Percentiles rank a stretch among this genome's conserved stretches.
These are phyloP conservation scores for Phasia obesa DNA, from an alignment of 2,888 invertebrate species.

Conservation along the genomic window DNA sequence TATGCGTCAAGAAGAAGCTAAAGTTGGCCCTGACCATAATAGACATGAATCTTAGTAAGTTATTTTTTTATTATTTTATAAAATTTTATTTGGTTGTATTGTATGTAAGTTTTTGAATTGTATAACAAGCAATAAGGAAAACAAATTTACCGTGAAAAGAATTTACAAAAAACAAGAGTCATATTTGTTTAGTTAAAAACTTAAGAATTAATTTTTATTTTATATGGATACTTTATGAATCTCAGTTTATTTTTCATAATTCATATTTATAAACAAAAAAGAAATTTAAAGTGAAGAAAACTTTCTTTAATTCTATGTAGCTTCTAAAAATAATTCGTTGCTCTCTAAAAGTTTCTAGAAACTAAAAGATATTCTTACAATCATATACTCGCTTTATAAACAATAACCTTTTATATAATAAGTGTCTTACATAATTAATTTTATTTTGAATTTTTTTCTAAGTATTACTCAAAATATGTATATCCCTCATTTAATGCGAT, in stretches of 20 bases:
- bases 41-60: constrained; percentile 61
- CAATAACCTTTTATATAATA: constrained; percentile 26
- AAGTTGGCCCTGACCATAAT: not conserved
- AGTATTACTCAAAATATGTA: no score
- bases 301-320: no score
- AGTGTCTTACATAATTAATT: not conserved
- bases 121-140: constrained; percentile 47
- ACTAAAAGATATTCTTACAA: constrained; percentile 31
- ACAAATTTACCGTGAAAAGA: constrained; percentile 39
- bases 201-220: constrained; percentile 9
- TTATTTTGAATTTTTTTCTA: no score
- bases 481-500: no score
- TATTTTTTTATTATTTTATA: constrained; percentile 23
- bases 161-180: constrained; percentile 27
- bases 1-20: constrained; percentile 58
- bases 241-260: constrained; percentile 15
- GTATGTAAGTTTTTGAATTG: not conserved
- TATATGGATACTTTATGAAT: constrained; percentile 20
- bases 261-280: constrained; percentile 9
- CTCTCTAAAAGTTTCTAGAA: constrained; percentile 42
- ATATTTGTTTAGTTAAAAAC: constrained; percentile 40
- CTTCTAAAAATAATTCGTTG: no score
- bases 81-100: constrained; percentile 4
- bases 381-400: constrained; percentile 57
- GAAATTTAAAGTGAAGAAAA: no score